A percentile compares a stretch with the other conserved stretches of the same genome.
Evolutionary conservation across 2,113 vertebrate species (phyloP).

Genomic region (Chauna torquata): DNA sequence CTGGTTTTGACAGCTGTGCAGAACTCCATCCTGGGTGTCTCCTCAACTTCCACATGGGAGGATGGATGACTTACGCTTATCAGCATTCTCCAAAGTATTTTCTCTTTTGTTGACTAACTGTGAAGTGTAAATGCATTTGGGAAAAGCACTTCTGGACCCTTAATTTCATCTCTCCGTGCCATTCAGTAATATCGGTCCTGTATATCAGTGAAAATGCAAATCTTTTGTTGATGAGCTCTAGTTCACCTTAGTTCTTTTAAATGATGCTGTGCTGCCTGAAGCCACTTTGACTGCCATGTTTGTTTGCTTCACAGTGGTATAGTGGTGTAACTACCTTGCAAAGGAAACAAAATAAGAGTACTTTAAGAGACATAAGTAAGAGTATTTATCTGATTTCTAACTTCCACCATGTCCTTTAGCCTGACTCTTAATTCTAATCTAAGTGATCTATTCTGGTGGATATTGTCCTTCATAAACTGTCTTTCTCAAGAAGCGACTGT

Average conservation of each 20-base stretch:
- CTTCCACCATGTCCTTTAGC: not conserved
- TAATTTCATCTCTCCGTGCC: not conserved
- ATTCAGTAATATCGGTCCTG: not conserved
- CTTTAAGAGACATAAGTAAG: too few relatives aligned
- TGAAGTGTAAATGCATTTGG: not conserved
- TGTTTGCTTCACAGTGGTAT: not conserved
- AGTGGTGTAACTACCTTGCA: not conserved
- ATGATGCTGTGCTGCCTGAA: not conserved
- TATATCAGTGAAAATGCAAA: not conserved
- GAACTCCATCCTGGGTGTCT: not conserved
- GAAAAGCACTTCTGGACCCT: not conserved
- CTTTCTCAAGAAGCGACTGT: not conserved
- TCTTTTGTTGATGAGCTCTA: not conserved
- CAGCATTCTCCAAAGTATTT: not conserved
- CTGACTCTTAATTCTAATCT: not conserved
- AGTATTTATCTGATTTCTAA: not conserved
- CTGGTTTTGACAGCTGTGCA: not conserved
- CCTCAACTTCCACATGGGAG: not conserved
- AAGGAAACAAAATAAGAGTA: not conserved
- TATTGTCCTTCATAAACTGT: not conserved
- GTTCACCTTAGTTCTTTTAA: not conserved
- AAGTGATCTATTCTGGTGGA: not conserved
- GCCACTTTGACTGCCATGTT: not conserved
- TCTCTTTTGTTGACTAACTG: not conserved
- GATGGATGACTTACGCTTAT: not conserved